A percentile compares a stretch with the other conserved stretches of the same genome.
These are phyloP conservation scores for Aelia acuminata DNA, from an alignment of 2,888 invertebrate genomes.

Conservation along the genomic window DNA sequence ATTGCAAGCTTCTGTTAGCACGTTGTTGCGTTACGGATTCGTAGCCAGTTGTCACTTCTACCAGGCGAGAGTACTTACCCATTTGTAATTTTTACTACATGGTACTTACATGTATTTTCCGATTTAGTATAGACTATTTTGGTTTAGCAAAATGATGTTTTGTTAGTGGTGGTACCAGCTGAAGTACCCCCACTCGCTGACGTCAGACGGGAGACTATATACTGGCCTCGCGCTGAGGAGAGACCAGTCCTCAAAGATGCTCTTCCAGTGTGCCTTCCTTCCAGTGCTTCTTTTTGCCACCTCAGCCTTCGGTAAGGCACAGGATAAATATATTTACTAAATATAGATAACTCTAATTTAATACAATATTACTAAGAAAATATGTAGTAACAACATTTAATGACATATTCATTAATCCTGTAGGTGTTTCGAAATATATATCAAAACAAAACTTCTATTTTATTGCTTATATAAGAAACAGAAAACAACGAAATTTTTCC, in stretches of 20 bases:
- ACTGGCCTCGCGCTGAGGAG: not conserved
- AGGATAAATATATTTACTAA: not conserved
- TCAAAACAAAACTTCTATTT: too few relatives aligned
- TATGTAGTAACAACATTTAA: not conserved
- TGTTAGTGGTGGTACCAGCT: not conserved
- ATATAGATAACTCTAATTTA: not conserved
- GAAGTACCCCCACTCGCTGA: conserved; percentile 8
- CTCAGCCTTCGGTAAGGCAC: conserved; percentile 41
- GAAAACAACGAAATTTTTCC: too few relatives aligned
- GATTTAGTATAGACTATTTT: not conserved
- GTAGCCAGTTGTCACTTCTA: too few relatives aligned
- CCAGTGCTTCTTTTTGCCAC: conserved; percentile 11
- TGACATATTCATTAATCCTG: not conserved
- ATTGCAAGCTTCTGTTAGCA: too few relatives aligned
- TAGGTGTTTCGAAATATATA: not conserved
- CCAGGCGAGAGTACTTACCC: too few relatives aligned
- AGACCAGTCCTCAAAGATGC: conserved; percentile 22
- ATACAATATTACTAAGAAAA: too few relatives aligned
- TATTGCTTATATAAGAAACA: too few relatives aligned
- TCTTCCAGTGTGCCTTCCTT: conserved; percentile 35
- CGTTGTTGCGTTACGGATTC: too few relatives aligned
- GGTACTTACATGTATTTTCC: too few relatives aligned
- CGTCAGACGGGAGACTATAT: conserved; percentile 31
- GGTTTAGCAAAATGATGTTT: not conserved
- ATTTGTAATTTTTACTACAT: too few relatives aligned